phyloP scores from a whole-genome alignment of 53 echinoderm and acorn worm species.

The Antedon mediterranea region DNA sequence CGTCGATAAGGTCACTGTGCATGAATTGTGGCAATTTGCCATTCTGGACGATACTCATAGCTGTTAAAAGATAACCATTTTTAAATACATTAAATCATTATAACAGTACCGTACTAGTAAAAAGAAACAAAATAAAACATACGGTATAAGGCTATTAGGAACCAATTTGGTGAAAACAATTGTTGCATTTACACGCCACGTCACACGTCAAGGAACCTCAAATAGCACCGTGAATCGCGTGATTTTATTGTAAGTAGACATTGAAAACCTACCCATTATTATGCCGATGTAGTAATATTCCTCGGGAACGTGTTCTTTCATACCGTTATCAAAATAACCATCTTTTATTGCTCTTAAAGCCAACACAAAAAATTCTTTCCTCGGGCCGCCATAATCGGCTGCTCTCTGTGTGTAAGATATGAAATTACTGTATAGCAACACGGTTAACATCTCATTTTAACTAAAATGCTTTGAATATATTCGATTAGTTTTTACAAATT shows the following conservation, averaged over 20 bases:
- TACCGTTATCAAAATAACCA: not conserved
- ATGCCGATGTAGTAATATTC: not conserved
- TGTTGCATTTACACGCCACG: too few species aligned
- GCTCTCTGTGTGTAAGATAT: not conserved
- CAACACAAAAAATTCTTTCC: slow-evolving; percentile 3
- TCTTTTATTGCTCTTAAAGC: not conserved
- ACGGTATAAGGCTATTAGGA: too few species aligned
- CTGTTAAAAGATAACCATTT: not conserved
- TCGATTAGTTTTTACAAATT: too few species aligned
- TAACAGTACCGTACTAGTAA: too few species aligned
- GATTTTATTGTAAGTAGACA: too few species aligned
- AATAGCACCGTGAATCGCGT: too few species aligned
- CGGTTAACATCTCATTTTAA: too few species aligned
- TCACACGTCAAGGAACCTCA: too few species aligned
- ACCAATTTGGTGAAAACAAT: too few species aligned
- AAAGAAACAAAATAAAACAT: too few species aligned
- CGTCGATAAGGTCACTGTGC: not conserved
- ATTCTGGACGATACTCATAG: not conserved
- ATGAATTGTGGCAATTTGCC: slow-evolving; percentile 5
- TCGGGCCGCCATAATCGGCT: not conserved
- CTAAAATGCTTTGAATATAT: too few species aligned
- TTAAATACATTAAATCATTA: too few species aligned
- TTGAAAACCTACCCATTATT: slow-evolving; percentile 7
- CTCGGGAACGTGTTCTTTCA: not conserved
- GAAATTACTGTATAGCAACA: not conserved